Evolutionary conservation across 2,797 vertebrate species (phyloP).

Genomic region (Melanogrammus aeglefinus): DNA sequence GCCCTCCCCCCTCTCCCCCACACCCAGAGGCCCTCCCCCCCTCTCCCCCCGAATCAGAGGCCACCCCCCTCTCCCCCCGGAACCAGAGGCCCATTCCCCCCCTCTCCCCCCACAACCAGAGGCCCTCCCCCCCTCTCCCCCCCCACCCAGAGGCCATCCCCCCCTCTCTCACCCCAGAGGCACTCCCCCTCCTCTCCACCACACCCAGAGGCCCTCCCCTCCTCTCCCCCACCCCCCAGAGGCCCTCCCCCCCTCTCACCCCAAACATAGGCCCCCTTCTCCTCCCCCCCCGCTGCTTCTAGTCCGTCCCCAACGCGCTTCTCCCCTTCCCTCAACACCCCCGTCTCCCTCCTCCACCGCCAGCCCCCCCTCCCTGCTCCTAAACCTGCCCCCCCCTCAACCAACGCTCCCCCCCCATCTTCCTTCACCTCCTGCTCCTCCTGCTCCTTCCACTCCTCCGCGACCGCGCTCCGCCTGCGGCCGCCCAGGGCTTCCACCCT

Average conservation of each 20-base stretch:
- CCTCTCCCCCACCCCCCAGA: constrained; percentile 36
- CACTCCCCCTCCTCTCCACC: constrained; percentile 46
- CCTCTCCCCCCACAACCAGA: constrained; percentile 29
- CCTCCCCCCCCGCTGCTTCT: constrained; percentile 31
- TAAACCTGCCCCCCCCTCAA: constrained; percentile 45
- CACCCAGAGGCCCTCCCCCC: constrained; percentile 35
- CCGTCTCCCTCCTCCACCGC: constrained; percentile 32
- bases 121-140: constrained; percentile 19
- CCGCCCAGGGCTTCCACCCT: constrained; percentile 24
- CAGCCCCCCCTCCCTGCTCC: constrained; percentile 23
- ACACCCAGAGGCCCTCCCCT: constrained; percentile 30
- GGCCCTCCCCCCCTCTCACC: constrained; percentile 45
- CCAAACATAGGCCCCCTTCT: constrained; percentile 23
- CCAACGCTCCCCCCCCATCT: constrained; percentile 39
- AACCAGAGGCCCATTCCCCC: constrained; percentile 12
- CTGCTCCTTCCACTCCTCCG: constrained; percentile 28
- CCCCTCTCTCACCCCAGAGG: constrained; percentile 26
- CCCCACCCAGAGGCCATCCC: constrained; percentile 12
- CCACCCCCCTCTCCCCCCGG: constrained; percentile 37
- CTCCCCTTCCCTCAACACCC: constrained; percentile 22
- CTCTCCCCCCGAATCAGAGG: constrained; percentile 30
- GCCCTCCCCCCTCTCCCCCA: constrained; percentile 26
- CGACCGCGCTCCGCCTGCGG: constrained; percentile 13
- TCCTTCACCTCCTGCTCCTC: constrained; percentile 34
- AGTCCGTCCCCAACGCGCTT: not conserved